phyloP scores from a whole-genome alignment of 2,113 vertebrate species.

The Sinocyclocheilus anophthalmus region DNA sequence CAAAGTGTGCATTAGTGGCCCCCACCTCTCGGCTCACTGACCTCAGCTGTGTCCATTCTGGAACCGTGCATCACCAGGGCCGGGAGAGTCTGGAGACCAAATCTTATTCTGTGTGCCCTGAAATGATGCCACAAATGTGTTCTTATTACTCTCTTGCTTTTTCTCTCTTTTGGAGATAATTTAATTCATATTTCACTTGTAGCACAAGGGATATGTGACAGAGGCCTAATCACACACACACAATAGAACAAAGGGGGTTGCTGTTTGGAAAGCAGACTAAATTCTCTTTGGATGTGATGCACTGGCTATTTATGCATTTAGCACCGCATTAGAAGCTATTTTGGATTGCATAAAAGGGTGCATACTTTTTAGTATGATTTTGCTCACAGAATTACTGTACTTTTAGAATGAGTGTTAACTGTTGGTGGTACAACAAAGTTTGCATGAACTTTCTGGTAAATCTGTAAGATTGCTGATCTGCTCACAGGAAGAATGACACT shows the following conservation, averaged over 20 bases:
- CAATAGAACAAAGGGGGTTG: slow-evolving; percentile 43
- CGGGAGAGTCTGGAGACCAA: slow-evolving; percentile 74
- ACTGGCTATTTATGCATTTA: slow-evolving; percentile 31
- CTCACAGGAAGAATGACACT: neutral
- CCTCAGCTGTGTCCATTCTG: slow-evolving; percentile 51
- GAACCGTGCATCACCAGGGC: slow-evolving; percentile 27
- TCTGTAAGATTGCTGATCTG: neutral
- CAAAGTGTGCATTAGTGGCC: slow-evolving; percentile 82
- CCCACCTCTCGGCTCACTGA: slow-evolving; percentile 38
- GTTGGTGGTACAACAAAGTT: neutral
- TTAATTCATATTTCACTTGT: slow-evolving; percentile 88
- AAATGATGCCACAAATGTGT: slow-evolving; percentile 81
- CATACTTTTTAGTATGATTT: neutral
- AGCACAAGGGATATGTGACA: slow-evolving; percentile 82
- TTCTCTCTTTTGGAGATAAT: slow-evolving; percentile 80
- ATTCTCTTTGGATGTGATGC: slow-evolving; percentile 38
- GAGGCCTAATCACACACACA: slow-evolving; percentile 74
- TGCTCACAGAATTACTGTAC: neutral
- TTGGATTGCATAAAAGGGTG: neutral
- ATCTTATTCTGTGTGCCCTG: slow-evolving; percentile 81
- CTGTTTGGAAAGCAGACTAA: slow-evolving; percentile 37
- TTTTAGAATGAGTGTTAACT: neutral
- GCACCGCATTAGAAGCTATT: neutral
- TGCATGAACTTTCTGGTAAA: neutral
- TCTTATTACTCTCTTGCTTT: slow-evolving; percentile 77